Evolutionary conservation across 1,140 invertebrate genomes (phyloP).

Genomic region (Stenopsyche tienmushanensis): DNA sequence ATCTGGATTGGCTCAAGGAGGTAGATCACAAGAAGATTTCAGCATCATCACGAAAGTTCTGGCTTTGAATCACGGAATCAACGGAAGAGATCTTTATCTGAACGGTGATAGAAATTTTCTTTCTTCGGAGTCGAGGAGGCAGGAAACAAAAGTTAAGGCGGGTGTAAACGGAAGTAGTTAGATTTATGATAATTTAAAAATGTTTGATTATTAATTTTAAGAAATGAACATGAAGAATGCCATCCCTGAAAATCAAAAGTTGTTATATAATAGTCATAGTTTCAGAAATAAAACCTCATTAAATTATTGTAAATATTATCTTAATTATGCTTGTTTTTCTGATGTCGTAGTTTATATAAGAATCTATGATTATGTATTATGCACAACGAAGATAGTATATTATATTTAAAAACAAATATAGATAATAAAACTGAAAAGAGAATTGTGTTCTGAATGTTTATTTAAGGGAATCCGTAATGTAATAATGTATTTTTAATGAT

Average conservation of each 20-base stretch:
- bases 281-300: not conserved
- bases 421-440: no score
- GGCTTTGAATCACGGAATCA: slow-evolving; percentile 67
- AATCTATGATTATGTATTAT: no score
- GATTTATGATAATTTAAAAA: not conserved
- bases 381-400: no score
- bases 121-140: slow-evolving; percentile 24
- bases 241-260: not conserved
- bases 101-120: slow-evolving; percentile 6
- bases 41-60: slow-evolving; percentile 79
- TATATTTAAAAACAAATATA: no score
- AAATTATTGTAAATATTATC: not conserved
- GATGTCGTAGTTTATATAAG: no score
- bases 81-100: slow-evolving; percentile 4
- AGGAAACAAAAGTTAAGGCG: slow-evolving; percentile 13
- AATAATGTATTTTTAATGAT: not conserved
- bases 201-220: not conserved
- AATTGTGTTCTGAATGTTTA: not conserved
- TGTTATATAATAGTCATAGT: not conserved
- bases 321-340: no score
- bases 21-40: slow-evolving; percentile 66
- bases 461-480: not conserved
- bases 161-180: slow-evolving; percentile 1
- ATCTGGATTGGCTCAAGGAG: slow-evolving; percentile 60
- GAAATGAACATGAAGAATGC: not conserved